Conservation (phyloP, 2,113 vertebrate species). For the Podarcis cretensis region DNA sequence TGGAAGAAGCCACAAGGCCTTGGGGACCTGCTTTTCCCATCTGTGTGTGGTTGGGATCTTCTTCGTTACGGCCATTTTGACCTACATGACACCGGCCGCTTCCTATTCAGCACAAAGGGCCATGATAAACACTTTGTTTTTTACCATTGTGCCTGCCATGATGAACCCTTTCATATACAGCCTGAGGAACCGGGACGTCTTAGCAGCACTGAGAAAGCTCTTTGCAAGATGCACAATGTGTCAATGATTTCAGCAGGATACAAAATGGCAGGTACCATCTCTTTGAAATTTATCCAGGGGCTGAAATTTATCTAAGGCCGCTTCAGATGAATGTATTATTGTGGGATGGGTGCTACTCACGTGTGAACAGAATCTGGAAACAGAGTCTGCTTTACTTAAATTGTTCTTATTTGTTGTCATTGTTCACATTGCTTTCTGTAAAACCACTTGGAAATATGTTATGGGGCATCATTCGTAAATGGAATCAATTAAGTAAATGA, state of each 20-base stretch:
- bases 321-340: too few species aligned
- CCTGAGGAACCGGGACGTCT: not conserved
- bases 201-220: not conserved
- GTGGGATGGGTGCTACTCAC: too few species aligned
- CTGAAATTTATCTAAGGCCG: too few species aligned
- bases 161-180: not conserved
- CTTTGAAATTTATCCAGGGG: too few species aligned
- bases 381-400: too few species aligned
- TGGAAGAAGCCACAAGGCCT: constrained; percentile 34
- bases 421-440: too few species aligned
- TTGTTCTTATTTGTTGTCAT: too few species aligned
- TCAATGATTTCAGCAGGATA: not conserved
- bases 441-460: too few species aligned
- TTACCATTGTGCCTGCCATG: not conserved
- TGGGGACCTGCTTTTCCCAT: constrained; percentile 53
- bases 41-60: constrained; percentile 45
- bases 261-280: too few species aligned
- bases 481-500: too few species aligned
- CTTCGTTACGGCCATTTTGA: constrained; percentile 44
- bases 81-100: constrained; percentile 46
- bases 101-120: not conserved
- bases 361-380: too few species aligned
- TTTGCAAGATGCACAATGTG: not conserved
- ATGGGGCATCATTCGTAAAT: too few species aligned
- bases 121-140: not conserved